These are phyloP conservation scores for Lasioglossum morio DNA, from an alignment of 2,888 invertebrate genomes.

Conservation along the genomic window DNA sequence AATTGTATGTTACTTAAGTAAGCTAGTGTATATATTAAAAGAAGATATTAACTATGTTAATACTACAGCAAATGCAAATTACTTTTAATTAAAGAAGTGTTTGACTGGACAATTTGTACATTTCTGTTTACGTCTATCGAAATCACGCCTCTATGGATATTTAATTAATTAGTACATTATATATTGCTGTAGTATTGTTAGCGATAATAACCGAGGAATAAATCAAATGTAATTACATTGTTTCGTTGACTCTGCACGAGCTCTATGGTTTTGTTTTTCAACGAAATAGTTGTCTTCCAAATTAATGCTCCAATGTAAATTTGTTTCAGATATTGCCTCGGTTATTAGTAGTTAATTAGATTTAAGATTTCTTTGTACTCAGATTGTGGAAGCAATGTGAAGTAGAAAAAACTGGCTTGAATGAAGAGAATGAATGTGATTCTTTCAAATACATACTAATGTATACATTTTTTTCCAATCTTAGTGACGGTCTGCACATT, in stretches of 20 bases:
- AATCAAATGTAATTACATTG: not conserved
- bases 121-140: constrained; percentile 8
- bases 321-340: constrained; percentile 24
- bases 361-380: constrained; percentile 33
- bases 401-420: constrained; percentile 70
- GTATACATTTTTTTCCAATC: constrained; percentile 84
- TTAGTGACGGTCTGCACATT: constrained; percentile 83
- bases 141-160: constrained; percentile 2
- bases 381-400: constrained; percentile 49
- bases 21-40: constrained; percentile 43
- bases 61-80: constrained; percentile 41
- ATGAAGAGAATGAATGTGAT: constrained; percentile 80
- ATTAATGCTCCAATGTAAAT: not conserved
- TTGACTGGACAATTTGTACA: not conserved
- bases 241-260: not conserved
- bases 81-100: constrained; percentile 10
- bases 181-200: constrained; percentile 47
- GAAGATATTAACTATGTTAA: constrained; percentile 31
- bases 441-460: constrained; percentile 83
- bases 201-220: constrained; percentile 43
- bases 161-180: constrained; percentile 16
- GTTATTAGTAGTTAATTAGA: constrained; percentile 40
- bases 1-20: constrained; percentile 42
- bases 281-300: not conserved
- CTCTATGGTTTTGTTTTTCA: not conserved